Percentiles rank a stretch among this genome's conserved stretches.
phyloP scores from a whole-genome alignment of 2,888 invertebrate species.

The Melanargia galathea region DNA sequence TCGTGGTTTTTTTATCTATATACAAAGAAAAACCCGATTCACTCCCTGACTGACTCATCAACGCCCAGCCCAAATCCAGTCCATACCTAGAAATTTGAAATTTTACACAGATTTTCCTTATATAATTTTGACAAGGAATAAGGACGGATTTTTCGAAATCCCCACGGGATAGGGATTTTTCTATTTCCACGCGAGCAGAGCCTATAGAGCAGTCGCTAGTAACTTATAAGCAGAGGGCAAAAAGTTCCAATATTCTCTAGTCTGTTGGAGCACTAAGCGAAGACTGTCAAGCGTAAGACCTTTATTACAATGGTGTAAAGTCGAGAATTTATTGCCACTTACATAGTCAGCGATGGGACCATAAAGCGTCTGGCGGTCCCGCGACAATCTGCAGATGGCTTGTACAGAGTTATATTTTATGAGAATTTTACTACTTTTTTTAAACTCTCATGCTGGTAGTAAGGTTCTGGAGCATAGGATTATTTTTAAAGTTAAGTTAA shows the following conservation, averaged over 20 bases:
- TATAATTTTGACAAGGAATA: no score
- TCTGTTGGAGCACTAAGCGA: not conserved
- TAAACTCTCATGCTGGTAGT: slow-evolving; percentile 15
- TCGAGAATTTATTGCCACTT: slow-evolving; percentile 27
- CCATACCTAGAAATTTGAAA: no score
- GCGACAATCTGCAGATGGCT: slow-evolving; percentile 42
- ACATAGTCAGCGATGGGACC: slow-evolving; percentile 27
- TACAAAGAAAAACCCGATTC: no score
- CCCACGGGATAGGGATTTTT: no score
- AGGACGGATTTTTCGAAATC: no score
- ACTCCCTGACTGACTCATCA: no score
- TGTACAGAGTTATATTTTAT: slow-evolving; percentile 36
- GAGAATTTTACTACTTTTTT: slow-evolving; percentile 19
- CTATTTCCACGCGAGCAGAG: no score
- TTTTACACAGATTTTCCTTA: no score
- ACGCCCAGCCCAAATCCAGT: no score
- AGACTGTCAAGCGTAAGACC: slow-evolving; percentile 11
- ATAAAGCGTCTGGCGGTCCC: slow-evolving; percentile 40
- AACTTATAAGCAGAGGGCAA: no score
- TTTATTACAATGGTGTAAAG: slow-evolving; percentile 32
- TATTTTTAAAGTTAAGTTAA: not conserved
- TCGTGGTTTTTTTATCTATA: no score
- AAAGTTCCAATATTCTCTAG: slow-evolving; percentile 2
- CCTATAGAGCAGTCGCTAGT: no score
- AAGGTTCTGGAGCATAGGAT: not conserved